Percentiles rank a stretch among this genome's conserved stretches.
Evolutionary conservation across 1,140 invertebrate species (phyloP).

Genomic region (Heterodera schachtii): DNA sequence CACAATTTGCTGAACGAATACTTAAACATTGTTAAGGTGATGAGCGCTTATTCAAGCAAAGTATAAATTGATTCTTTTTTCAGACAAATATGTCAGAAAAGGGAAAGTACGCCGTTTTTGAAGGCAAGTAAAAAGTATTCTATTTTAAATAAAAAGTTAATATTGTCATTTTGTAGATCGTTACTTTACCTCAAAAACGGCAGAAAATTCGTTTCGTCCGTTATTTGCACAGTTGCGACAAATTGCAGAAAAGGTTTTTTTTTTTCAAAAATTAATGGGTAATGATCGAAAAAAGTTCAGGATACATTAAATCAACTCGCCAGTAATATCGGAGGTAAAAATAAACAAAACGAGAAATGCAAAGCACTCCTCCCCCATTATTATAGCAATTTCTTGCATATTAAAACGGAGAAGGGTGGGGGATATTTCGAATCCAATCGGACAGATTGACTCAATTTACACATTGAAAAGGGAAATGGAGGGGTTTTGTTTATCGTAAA

Average conservation of each 20-base stretch:
- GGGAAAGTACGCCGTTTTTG: slow-evolving; percentile 33
- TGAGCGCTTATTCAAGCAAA: not conserved
- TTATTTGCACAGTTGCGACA: slow-evolving; percentile 34
- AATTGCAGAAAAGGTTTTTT: slow-evolving; percentile 12
- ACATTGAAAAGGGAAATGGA: no score
- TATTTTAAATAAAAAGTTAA: not conserved
- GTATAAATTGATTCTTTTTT: not conserved
- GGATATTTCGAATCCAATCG: no score
- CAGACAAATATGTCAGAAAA: slow-evolving; percentile 35
- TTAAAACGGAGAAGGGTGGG: no score
- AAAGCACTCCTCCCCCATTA: no score
- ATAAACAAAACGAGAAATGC: not conserved
- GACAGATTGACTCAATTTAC: not conserved
- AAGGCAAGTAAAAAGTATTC: slow-evolving; percentile 10
- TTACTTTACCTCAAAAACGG: slow-evolving; percentile 32
- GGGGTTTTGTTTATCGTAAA: not conserved
- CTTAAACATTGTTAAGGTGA: slow-evolving; percentile 38
- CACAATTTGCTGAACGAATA: slow-evolving; percentile 33
- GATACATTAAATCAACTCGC: slow-evolving; percentile 37
- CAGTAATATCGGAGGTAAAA: slow-evolving; percentile 30
- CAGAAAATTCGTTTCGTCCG: slow-evolving; percentile 29
- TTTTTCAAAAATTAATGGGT: not conserved
- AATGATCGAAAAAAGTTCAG: not conserved
- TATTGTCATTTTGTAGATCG: not conserved
- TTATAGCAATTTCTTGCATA: no score